Conservation (phyloP, 1,140 invertebrate genomes). For the Brachionus plicatilis region DNA sequence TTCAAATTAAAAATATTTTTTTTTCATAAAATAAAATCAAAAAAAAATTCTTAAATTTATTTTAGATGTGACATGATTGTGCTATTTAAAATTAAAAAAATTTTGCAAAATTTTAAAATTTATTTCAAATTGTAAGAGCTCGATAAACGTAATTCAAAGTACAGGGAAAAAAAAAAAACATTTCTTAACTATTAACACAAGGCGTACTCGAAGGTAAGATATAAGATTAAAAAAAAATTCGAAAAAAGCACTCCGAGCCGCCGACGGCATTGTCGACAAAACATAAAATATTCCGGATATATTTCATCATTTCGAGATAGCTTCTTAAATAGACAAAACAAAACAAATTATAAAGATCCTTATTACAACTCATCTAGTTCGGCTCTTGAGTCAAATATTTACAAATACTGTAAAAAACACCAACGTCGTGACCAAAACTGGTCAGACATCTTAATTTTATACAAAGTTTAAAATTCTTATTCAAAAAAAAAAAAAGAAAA, state of each 20-base stretch:
- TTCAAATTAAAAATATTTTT: too few species aligned
- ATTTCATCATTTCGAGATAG: not conserved
- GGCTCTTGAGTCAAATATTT: not conserved
- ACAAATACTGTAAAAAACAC: not conserved
- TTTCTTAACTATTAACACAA: not conserved
- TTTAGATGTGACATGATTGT: too few species aligned
- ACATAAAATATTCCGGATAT: not conserved
- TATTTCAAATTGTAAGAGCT: slow-evolving; percentile 1
- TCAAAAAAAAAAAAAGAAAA: not conserved
- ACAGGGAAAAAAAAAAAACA: not conserved
- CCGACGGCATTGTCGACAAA: not conserved
- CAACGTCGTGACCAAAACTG: not conserved
- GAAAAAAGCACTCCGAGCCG: not conserved
- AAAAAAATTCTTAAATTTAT: too few species aligned
- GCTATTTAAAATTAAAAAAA: not conserved
- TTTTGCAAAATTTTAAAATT: not conserved
- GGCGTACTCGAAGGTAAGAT: not conserved
- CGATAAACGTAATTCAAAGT: not conserved
- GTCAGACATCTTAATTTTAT: not conserved
- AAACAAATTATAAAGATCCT: not conserved
- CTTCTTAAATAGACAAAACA: slow-evolving; percentile 1
- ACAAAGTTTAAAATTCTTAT: not conserved
- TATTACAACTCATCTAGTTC: not conserved
- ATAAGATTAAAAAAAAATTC: not conserved
- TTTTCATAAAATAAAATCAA: too few species aligned